Conservation (phyloP, 2,113 vertebrate genomes). For the Pluvianellus socialis region DNA sequence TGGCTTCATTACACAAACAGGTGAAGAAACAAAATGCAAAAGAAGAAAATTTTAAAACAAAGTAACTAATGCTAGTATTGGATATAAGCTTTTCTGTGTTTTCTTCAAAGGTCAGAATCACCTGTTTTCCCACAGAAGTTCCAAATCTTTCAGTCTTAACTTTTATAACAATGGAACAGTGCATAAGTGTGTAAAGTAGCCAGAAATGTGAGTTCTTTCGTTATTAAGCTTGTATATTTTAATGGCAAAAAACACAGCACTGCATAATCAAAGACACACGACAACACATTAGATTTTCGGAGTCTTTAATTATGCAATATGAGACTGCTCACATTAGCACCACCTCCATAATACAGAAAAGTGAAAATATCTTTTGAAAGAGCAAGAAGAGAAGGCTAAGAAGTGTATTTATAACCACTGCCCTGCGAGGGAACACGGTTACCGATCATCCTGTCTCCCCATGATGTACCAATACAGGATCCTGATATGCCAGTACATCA, state of each 20-base stretch:
- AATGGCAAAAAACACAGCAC: neutral
- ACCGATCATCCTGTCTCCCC: neutral
- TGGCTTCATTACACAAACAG: neutral
- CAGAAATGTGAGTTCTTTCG: neutral
- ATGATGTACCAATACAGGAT: neutral
- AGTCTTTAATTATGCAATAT: neutral
- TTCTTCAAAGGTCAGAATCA: neutral
- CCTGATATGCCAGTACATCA: neutral
- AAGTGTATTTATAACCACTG: neutral
- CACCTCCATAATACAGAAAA: neutral
- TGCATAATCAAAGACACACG: neutral
- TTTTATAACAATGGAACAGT: neutral
- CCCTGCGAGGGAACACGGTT: neutral
- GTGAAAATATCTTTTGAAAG: neutral
- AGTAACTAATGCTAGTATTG: neutral
- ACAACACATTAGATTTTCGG: neutral
- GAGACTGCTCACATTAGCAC: neutral
- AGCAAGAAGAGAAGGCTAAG: neutral
- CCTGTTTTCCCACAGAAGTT: neutral
- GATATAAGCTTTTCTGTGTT: neutral
- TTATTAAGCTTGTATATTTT: neutral
- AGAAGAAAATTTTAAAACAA: neutral
- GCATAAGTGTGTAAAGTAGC: neutral
- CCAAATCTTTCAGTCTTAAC: neutral
- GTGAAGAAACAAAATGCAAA: neutral